Base-by-base conservation (phyloP, 1,140 invertebrate species). In the Cecropterus lyciades region DNA sequence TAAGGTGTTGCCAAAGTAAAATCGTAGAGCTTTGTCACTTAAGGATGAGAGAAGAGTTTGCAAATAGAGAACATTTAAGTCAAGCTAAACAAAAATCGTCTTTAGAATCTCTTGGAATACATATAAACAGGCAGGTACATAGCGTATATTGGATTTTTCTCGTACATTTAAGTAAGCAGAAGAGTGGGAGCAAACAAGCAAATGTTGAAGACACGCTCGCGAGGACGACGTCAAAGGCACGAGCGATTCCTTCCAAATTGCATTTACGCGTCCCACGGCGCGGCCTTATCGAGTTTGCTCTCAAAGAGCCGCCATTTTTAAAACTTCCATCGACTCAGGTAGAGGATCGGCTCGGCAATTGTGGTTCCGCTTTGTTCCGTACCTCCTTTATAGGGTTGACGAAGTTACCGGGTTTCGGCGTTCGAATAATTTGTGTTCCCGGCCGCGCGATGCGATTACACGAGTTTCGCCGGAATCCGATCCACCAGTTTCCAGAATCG, bases 261-360 rank as follows among this genome's bases (percentile, higher is more conserved):
- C 78, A 89, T 91, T 89, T 90, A 84, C 89, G 86, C 87, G 86
- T 91, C 89, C 89, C 89, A 79, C 77, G 86, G 87, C 79, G 72
- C 65, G 60, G 71, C 73, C 81, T 91, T 84, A 91, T 91, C 78
- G 89, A 90, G 80, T 91, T 89, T 82, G 52, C 79, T 80, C 71
- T 89, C 89, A 91, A 91, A 91, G 85, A 89, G 82, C 82, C 77
- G 84, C 83, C 85, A 89, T 91, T 91, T 91, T 91, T 89, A 89
- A 91, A 91, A 91, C 70, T 91, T 89, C 80, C 82, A 86, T 82
- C 81, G 76, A 86, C 77, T 82, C 88, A 91, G 85, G 88, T 89
- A 89, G 69, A 73, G 79, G 68, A 77, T 84, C 78, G 82, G 75
- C 76, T 73, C 77, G 65, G 69, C 84, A 88, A 91, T 89, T 91